phyloP scores from a whole-genome alignment of 2,113 vertebrate species.

The Equus quagga region DNA sequence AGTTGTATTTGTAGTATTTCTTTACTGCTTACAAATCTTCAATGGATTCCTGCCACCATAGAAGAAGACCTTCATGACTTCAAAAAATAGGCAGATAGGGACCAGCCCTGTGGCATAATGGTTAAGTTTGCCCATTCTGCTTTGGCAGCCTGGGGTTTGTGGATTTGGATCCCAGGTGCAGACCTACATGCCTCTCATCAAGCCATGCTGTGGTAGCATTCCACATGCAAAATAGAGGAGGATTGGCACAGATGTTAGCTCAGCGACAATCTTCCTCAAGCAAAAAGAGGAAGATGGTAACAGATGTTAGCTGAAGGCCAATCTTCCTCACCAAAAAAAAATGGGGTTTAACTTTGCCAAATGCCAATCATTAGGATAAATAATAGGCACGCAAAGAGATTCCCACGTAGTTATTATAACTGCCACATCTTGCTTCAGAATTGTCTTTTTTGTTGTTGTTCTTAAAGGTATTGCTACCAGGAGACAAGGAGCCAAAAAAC shows the following conservation, averaged over 20 bases:
- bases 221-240: no score
- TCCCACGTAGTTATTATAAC: conserved; percentile 36
- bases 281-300: no score
- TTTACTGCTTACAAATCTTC: conserved; percentile 85
- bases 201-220: no score
- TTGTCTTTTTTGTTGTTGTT: background rate
- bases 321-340: no score
- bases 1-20: conserved; percentile 84
- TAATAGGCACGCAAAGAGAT: conserved; percentile 78
- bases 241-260: no score
- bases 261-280: no score
- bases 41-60: conserved; percentile 73
- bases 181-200: no score
- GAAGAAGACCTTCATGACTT: conserved; percentile 77
- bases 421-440: background rate
- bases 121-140: no score
- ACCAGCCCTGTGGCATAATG: no score
- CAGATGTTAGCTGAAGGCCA: no score
- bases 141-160: no score
- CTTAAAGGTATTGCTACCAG: conserved; percentile 66
- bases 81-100: conserved; percentile 71
- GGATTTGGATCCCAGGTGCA: no score
- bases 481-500: conserved; percentile 60
- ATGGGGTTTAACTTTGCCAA: conserved; percentile 47
- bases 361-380: conserved; percentile 63